Percentiles rank a stretch among this genome's conserved stretches.
Evolutionary conservation across 2,113 vertebrate genomes (phyloP).

Genomic region (Triplophysa tibetana): DNA sequence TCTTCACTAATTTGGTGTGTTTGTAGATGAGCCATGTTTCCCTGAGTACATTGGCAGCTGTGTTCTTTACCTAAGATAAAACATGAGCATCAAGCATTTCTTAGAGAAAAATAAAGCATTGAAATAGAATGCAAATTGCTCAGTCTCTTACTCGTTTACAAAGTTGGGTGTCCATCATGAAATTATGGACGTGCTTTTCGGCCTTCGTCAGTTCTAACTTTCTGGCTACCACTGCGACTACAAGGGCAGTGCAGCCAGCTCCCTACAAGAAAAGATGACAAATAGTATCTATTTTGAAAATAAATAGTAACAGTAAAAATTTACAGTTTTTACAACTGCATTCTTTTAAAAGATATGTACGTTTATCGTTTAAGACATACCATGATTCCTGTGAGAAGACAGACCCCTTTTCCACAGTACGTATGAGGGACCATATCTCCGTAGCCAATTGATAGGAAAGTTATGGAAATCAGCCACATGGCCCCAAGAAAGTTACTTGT

Average conservation of each 20-base stretch:
- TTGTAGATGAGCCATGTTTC: constrained; percentile 99
- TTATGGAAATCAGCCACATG: constrained; percentile 98
- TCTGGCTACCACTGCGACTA: constrained; percentile 90
- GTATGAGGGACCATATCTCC: constrained; percentile 97
- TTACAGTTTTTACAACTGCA: not conserved
- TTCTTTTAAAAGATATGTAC: not conserved
- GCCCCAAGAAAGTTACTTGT: constrained; percentile 94
- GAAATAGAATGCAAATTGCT: not conserved
- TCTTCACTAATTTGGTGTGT: constrained; percentile 92
- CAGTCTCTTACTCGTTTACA: constrained; percentile 84
- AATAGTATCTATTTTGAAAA: not conserved
- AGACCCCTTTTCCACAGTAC: constrained; percentile 94
- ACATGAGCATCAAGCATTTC: not conserved
- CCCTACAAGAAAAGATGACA: constrained; percentile 72
- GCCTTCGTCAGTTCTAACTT: constrained; percentile 95
- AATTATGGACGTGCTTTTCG: constrained; percentile 94
- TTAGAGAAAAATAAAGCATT: constrained; percentile 1
- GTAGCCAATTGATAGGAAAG: constrained; percentile 95
- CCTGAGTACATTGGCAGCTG: constrained; percentile 95
- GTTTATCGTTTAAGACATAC: constrained; percentile 66
- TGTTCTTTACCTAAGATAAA: constrained; percentile 86
- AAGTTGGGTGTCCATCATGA: constrained; percentile 97
- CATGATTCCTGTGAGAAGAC: constrained; percentile 94
- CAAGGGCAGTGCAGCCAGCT: constrained; percentile 89
- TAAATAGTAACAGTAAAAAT: too few relatives aligned